Evolutionary conservation across 2,888 invertebrate genomes (phyloP).

Genomic region (Synanthedon myopaeformis): DNA sequence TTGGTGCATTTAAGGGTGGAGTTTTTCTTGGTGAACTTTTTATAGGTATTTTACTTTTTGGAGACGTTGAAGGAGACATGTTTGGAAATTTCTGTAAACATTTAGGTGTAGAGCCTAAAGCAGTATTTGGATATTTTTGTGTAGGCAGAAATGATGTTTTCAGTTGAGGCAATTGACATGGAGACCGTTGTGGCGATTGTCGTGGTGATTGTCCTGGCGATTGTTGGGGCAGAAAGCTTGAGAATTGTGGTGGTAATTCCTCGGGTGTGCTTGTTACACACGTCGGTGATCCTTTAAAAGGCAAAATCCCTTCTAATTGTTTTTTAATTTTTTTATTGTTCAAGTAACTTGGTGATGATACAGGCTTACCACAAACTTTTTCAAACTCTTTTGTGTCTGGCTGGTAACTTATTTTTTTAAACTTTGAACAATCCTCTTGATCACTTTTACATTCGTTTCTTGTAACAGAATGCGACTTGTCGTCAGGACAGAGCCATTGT

Average conservation of each 20-base stretch:
- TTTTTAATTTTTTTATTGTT: background rate
- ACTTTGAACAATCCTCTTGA: constrained; percentile 12
- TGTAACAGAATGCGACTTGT: constrained; percentile 9
- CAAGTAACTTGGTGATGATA: background rate
- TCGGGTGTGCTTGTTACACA: background rate
- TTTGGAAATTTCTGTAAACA: background rate
- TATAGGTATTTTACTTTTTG: no score
- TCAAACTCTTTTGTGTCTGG: background rate
- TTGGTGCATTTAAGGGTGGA: constrained; percentile 3
- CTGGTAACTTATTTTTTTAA: constrained; percentile 12
- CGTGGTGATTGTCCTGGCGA: no score
- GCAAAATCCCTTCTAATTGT: background rate
- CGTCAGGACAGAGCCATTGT: constrained; percentile 21
- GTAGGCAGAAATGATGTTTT: no score
- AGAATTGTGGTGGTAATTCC: no score
- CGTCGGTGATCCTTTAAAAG: background rate
- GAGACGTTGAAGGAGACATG: background rate
- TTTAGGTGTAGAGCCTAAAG: background rate
- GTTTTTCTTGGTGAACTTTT: constrained; percentile 10
- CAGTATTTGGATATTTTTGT: no score
- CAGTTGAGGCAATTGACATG: no score
- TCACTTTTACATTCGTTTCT: constrained; percentile 19
- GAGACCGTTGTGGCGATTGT: no score
- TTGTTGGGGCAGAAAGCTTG: no score
- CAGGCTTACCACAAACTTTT: background rate